Evolutionary conservation across 2,113 vertebrate species (phyloP).

Genomic region (Rattus rattus): DNA sequence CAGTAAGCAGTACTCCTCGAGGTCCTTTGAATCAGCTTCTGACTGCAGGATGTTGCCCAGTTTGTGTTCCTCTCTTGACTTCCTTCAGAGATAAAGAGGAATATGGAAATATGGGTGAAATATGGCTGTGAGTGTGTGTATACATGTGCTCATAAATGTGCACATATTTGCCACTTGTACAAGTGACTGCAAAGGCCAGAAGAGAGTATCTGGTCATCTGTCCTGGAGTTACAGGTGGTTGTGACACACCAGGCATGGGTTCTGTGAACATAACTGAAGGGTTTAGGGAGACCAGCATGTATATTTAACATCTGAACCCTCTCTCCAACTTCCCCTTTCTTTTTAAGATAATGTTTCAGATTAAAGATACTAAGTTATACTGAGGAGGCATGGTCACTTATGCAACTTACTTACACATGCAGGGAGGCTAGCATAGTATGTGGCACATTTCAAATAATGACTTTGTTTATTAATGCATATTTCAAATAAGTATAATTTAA

Average conservation of each 20-base stretch:
- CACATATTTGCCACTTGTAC: not conserved
- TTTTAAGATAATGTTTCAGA: not conserved
- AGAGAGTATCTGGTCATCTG: accelerated
- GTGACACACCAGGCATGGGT: not conserved
- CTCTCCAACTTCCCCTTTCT: not conserved
- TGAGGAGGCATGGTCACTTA: not conserved
- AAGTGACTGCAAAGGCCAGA: not conserved
- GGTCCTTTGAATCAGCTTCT: not conserved
- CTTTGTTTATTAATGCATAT: not conserved
- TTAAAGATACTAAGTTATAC: not conserved
- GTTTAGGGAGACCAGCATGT: not conserved
- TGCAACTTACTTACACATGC: not conserved
- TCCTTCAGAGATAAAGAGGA: not conserved
- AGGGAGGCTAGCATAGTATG: not conserved
- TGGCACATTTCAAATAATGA: not conserved
- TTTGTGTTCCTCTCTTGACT: not conserved
- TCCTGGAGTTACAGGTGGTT: not conserved
- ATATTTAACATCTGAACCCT: not conserved
- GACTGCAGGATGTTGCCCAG: not conserved
- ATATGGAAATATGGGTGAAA: not conserved
- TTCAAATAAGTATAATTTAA: not conserved
- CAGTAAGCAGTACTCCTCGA: not conserved
- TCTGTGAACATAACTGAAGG: not conserved
- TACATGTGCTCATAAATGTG: not conserved
- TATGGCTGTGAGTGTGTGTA: not conserved